Percentiles rank a stretch among this genome's conserved stretches.
These are phyloP conservation scores for Istiophorus platypterus DNA, from an alignment of 2,113 vertebrate genomes.

Conservation along the genomic window DNA sequence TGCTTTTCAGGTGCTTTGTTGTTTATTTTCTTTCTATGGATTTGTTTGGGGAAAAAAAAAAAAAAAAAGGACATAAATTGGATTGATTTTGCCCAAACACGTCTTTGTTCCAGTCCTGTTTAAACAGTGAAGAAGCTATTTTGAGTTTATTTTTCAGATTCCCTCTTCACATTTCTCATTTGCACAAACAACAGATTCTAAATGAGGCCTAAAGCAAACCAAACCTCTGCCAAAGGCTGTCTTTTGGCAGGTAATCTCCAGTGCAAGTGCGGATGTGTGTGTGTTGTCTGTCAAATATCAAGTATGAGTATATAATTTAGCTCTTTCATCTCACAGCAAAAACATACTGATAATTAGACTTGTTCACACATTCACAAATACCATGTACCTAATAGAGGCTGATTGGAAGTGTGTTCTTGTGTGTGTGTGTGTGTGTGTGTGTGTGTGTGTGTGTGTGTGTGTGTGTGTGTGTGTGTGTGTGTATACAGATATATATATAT, in stretches of 20 bases:
- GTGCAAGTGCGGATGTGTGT: slow-evolving; percentile 9
- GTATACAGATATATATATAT: too few species aligned
- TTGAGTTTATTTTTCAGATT: slow-evolving; percentile 53
- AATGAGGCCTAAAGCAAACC: slow-evolving; percentile 58
- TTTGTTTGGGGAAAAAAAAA: neutral
- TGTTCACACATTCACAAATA: neutral
- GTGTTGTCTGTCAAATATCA: slow-evolving; percentile 39
- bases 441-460: too few species aligned
- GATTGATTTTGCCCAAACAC: slow-evolving; percentile 4
- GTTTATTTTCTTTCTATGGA: neutral
- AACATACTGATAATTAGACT: slow-evolving; percentile 38
- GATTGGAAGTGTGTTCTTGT: slow-evolving; percentile 51
- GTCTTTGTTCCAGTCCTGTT: neutral
- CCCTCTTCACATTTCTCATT: slow-evolving; percentile 39
- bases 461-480: too few species aligned
- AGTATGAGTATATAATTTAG: slow-evolving; percentile 44
- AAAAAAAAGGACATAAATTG: neutral
- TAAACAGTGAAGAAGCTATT: slow-evolving; percentile 41
- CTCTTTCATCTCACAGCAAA: slow-evolving; percentile 36
- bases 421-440: too few species aligned
- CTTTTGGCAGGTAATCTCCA: slow-evolving; percentile 47
- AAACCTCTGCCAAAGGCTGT: slow-evolving; percentile 32
- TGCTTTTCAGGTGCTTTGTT: neutral
- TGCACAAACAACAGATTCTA: slow-evolving; percentile 57
- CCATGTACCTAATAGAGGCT: slow-evolving; percentile 17